phyloP scores from a whole-genome alignment of 2,888 invertebrate genomes.

The Scaptomyza reducta region DNA sequence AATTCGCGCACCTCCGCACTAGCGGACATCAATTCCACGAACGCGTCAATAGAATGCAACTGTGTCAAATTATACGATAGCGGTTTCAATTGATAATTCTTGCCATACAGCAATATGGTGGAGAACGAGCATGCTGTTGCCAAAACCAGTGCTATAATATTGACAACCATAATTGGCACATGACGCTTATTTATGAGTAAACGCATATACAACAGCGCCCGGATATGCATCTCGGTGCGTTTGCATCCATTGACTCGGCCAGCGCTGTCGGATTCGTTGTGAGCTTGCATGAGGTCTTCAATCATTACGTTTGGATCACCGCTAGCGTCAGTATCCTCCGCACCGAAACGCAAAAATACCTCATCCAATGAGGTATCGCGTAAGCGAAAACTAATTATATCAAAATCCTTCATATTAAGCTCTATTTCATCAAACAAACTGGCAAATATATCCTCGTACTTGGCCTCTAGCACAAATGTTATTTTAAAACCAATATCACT shows the following conservation, averaged over 20 bases:
- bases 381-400: slow-evolving; percentile 90
- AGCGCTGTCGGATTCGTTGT: not conserved
- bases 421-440: slow-evolving; percentile 88
- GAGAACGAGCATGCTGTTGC: slow-evolving; percentile 33
- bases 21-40: slow-evolving; percentile 44
- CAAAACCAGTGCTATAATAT: slow-evolving; percentile 13
- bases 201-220: slow-evolving; percentile 43
- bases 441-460: slow-evolving; percentile 88
- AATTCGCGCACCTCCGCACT: slow-evolving; percentile 9
- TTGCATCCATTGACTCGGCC: not conserved
- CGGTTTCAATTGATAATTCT: slow-evolving; percentile 29
- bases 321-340: slow-evolving; percentile 42
- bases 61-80: slow-evolving; percentile 55
- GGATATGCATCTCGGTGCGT: slow-evolving; percentile 6
- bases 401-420: slow-evolving; percentile 85
- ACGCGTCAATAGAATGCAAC: slow-evolving; percentile 39
- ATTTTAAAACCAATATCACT: slow-evolving; percentile 91
- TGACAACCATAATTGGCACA: slow-evolving; percentile 31
- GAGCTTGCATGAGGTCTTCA: slow-evolving; percentile 27
- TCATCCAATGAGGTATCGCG: slow-evolving; percentile 94
- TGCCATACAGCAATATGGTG: slow-evolving; percentile 46
- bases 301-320: slow-evolving; percentile 26
- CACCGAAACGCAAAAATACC: slow-evolving; percentile 88
- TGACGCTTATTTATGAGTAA: slow-evolving; percentile 20
- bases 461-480: slow-evolving; percentile 90